These are phyloP conservation scores for Pocillopora grandis DNA, from an alignment of 92 coral and sea anemone genomes.

Conservation along the genomic window DNA sequence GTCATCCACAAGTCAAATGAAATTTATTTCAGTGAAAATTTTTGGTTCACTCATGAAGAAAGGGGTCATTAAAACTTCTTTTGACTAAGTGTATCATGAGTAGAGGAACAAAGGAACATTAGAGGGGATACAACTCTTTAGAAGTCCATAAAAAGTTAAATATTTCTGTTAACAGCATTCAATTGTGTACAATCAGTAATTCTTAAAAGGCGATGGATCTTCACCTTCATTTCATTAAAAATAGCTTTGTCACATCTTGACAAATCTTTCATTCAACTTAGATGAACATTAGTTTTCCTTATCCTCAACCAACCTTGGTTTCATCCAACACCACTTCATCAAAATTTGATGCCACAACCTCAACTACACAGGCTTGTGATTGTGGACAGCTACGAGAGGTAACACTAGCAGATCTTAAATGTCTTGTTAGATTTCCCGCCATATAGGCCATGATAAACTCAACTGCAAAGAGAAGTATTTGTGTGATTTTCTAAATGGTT, in stretches of 20 bases:
- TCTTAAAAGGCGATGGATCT: no score
- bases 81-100: no score
- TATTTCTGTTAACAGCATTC: no score
- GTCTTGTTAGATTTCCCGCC: conserved; percentile 72
- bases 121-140: no score
- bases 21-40: no score
- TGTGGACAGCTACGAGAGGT: conserved; percentile 49
- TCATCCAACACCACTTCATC: conserved; percentile 71
- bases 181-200: no score
- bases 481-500: neutral
- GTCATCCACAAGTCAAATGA: no score
- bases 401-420: conserved; percentile 70
- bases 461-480: conserved; percentile 47
- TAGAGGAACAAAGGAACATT: no score
- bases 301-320: conserved; percentile 62
- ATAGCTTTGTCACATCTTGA: neutral
- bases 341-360: conserved; percentile 77
- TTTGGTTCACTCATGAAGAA: no score
- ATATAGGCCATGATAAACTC: conserved; percentile 90
- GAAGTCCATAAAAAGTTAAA: no score
- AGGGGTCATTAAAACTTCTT: no score
- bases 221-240: no score
- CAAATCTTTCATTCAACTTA: neutral
- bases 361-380: conserved; percentile 72
- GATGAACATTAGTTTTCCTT: neutral